These are phyloP conservation scores for Tyto alba DNA, from an alignment of 2,113 vertebrate genomes.

Conservation along the genomic window DNA sequence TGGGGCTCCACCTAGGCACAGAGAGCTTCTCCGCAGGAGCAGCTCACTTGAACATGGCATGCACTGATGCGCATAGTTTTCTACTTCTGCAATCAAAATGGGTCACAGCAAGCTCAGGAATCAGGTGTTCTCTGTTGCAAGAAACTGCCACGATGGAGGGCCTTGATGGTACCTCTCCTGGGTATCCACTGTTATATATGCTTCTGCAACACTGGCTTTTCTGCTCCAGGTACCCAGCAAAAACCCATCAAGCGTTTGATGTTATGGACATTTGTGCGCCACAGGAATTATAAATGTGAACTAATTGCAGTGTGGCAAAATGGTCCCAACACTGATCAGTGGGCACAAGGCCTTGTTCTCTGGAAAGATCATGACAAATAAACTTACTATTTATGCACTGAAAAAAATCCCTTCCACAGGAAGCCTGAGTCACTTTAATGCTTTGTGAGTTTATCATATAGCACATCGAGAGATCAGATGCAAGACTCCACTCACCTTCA, in stretches of 20 bases:
- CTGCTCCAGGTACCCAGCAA: not conserved
- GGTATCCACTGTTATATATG: not conserved
- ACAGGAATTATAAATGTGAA: not conserved
- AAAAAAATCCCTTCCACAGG: not conserved
- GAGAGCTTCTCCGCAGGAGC: not conserved
- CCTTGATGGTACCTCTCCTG: not conserved
- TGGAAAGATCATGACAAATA: not conserved
- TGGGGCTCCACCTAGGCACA: not conserved
- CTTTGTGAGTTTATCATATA: not conserved
- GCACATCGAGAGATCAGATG: not conserved
- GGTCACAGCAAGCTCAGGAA: not conserved
- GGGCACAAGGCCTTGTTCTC: not conserved
- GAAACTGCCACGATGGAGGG: not conserved
- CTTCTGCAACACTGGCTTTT: not conserved
- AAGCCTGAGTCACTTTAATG: not conserved
- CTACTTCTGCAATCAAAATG: not conserved
- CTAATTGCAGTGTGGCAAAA: not conserved
- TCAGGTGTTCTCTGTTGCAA: not conserved
- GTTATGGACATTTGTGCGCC: not conserved
- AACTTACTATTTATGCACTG: not conserved
- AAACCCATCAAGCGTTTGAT: not conserved
- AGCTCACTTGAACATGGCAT: not conserved
- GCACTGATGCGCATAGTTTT: not conserved
- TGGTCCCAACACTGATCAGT: not conserved
- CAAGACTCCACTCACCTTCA: not conserved